Evolutionary conservation across 2,888 invertebrate species (phyloP).

Genomic region (Macrosoma leucophasiata): DNA sequence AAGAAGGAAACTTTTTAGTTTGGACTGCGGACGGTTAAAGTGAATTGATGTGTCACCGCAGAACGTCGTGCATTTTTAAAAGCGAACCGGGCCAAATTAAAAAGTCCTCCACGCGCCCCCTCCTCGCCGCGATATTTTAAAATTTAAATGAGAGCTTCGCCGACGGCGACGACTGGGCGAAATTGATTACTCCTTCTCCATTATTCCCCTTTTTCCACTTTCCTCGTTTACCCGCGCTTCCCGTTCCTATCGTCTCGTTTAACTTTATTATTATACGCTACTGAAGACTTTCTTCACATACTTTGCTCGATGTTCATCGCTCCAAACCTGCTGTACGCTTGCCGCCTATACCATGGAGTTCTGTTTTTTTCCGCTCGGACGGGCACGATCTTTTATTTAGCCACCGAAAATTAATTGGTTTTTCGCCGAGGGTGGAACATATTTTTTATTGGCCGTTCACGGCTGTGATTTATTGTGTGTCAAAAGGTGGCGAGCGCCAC

Average conservation of each 20-base stretch:
- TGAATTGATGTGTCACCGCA: conserved; percentile 71
- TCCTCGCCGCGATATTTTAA: conserved; percentile 66
- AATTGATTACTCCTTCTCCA: conserved; percentile 75
- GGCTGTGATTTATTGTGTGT: conserved; percentile 73
- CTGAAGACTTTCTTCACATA: conserved; percentile 23
- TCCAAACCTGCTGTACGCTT: conserved; percentile 19
- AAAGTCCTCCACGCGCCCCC: conserved; percentile 67
- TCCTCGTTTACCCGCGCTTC: conserved; percentile 57
- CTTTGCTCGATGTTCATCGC: conserved; percentile 23
- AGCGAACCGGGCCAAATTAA: conserved; percentile 66
- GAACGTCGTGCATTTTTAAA: conserved; percentile 70
- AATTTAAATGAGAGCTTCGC: conserved; percentile 71
- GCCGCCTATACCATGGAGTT: conserved; percentile 24
- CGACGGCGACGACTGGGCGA: conserved; percentile 66
- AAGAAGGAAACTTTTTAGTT: conserved; percentile 40
- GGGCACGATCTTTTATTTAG: conserved; percentile 67
- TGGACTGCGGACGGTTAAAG: conserved; percentile 58
- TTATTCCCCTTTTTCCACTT: conserved; percentile 72
- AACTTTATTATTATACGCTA: conserved; percentile 64
- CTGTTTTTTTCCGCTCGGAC: conserved; percentile 61
- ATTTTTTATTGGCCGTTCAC: conserved; percentile 74
- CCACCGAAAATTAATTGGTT: conserved; percentile 75
- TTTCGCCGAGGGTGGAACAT: conserved; percentile 74
- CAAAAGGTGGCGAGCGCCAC: conserved; percentile 74
- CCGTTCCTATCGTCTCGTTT: conserved; percentile 62